Evolutionary conservation across 2,888 invertebrate genomes (phyloP).

Genomic region (Pristionchus fissidentatus): DNA sequence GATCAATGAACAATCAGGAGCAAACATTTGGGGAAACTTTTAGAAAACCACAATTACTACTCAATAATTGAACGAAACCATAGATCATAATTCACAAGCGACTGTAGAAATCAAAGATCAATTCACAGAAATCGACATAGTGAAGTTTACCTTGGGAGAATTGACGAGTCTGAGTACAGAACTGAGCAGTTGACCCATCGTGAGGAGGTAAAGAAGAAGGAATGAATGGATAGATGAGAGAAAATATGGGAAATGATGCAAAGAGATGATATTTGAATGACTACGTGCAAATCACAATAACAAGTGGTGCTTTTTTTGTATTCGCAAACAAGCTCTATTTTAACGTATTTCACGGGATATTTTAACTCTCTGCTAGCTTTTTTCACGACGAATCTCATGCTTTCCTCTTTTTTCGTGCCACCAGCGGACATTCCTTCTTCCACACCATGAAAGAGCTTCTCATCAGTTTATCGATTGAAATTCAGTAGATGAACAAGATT

Average conservation of each 20-base stretch:
- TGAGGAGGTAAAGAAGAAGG: background rate
- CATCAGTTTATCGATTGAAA: too few species aligned
- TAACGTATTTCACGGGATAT: too few species aligned
- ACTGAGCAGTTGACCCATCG: conserved; percentile 25
- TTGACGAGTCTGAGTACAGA: conserved; percentile 14
- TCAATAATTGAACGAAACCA: background rate
- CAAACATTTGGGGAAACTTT: background rate
- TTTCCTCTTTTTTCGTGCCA: too few species aligned
- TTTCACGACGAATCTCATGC: too few species aligned
- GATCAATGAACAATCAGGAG: background rate
- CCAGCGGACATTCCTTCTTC: too few species aligned
- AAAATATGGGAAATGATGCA: conserved; percentile 4
- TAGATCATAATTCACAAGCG: background rate
- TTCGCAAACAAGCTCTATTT: too few species aligned
- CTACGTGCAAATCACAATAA: too few species aligned
- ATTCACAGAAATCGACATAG: background rate
- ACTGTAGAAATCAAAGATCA: background rate
- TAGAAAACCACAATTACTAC: background rate
- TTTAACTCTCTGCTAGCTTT: too few species aligned
- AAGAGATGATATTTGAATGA: too few species aligned
- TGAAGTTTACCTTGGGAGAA: background rate
- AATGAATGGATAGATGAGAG: background rate
- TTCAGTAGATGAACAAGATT: too few species aligned
- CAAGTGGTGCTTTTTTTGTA: too few species aligned
- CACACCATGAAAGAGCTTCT: too few species aligned